phyloP scores from a whole-genome alignment of 2,797 vertebrate genomes.

The Microhierax caerulescens region DNA sequence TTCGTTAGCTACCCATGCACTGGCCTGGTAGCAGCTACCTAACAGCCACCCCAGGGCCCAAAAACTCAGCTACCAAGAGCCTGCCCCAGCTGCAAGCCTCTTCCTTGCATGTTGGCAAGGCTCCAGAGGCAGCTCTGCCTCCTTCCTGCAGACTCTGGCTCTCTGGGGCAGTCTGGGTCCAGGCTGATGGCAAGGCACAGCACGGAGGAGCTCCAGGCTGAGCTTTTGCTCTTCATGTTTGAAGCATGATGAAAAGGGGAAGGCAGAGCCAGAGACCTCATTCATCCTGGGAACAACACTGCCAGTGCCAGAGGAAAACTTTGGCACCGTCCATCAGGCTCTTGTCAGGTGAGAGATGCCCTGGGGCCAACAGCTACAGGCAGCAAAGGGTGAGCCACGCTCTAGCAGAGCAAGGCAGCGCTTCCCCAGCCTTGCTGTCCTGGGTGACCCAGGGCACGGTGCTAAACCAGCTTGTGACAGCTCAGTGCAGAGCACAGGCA shows the following conservation, averaged over 20 bases:
- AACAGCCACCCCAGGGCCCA: background rate
- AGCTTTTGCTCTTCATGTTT: background rate
- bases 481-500: background rate
- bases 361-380: background rate
- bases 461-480: background rate
- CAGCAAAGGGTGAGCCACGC: background rate
- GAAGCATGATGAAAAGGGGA: background rate
- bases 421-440: background rate
- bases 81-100: background rate
- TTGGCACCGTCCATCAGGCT: background rate
- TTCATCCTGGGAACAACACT: background rate
- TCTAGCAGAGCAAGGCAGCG: background rate
- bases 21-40: fast-evolving
- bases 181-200: background rate
- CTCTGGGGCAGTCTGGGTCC: background rate
- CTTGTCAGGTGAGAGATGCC: background rate
- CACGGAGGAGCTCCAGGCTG: background rate
- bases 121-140: background rate
- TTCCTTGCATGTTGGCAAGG: background rate
- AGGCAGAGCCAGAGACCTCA: background rate
- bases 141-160: background rate
- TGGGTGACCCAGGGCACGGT: background rate
- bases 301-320: background rate
- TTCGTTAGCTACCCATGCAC: background rate
- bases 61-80: background rate